Evolutionary conservation across 2,113 vertebrate species (phyloP), one percentile per base, ranked within the genome.

Genomic region (Poeciliopsis retropinna): DNA sequence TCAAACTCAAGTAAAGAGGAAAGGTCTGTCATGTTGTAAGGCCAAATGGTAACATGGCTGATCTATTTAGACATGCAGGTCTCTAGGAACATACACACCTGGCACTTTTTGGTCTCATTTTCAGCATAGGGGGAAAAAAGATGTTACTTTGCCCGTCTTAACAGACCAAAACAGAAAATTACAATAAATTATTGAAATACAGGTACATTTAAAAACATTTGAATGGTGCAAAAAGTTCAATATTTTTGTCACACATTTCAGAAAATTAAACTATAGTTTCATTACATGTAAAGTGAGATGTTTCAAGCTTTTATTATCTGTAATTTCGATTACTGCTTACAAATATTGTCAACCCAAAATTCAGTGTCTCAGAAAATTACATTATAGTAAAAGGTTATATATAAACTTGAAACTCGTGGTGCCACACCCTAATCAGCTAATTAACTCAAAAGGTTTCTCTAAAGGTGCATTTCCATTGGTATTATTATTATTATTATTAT

Each of bases 71-170:
- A 77, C 51, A 32, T 65, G 39, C 70, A 69, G 29, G 32, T 64
- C 62, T 81, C 64, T 51, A 28, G 72, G 41, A 69, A 81, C 76
- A 25, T 19, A 5, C 11, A 31, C 22, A 1, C 54, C 60, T 80
- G 71, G 64, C 68, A 78, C 69, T 69, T 69, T 25, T 73, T 80
- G 77, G 79, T 73, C 37, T 22, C 10, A 63, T 13, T 70, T 85
- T 73, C 22, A 32, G 41, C 76, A 78, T 72, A 32, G 65, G 37
- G 31, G 62, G 25, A 57, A 37, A 64, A 80, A 37, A 34, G 11
- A 31, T 9, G n/a, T 27, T 67, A 67, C 63, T 73, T 19, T 67
- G 28, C 61, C 41, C 44, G 60, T 17, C 8, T 60, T 28, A 25
- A 7, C 13, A 44, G 13, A 9, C 37, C 66, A 31, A 34, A 64